phyloP scores from a whole-genome alignment of 2,888 invertebrate species.

The Bibio marci region DNA sequence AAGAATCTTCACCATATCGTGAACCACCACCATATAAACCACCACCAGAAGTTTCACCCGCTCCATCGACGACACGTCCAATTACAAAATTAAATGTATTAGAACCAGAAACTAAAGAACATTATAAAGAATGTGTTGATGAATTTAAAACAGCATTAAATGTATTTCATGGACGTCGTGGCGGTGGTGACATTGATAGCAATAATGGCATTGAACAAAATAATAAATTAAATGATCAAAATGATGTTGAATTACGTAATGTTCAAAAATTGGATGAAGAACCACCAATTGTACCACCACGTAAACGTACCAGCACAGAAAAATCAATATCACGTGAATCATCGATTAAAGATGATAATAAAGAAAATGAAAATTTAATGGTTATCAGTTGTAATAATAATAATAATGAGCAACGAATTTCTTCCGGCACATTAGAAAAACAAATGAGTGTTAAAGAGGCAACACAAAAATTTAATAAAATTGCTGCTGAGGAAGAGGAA shows the following conservation, averaged over 20 bases:
- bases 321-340: conserved; percentile 7
- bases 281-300: conserved; percentile 34
- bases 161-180: neutral
- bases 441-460: conserved; percentile 81
- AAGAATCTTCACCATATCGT: conserved; percentile 17
- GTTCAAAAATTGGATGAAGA: conserved; percentile 4
- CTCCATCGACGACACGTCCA: conserved; percentile 6
- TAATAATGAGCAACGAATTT: conserved; percentile 12
- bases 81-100: conserved; percentile 7
- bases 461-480: conserved; percentile 79
- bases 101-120: conserved; percentile 18
- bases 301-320: conserved; percentile 25
- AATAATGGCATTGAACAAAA: neutral
- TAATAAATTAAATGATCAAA: neutral
- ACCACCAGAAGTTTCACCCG: conserved; percentile 31
- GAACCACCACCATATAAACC: conserved; percentile 36
- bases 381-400: conserved; percentile 16
- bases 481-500: conserved; percentile 66
- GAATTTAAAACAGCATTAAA: conserved; percentile 22
- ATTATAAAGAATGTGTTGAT: conserved; percentile 25
- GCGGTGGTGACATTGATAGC: neutral
- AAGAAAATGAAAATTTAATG: conserved; percentile 15
- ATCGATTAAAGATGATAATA: conserved; percentile 31
- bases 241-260: neutral
- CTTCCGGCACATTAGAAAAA: conserved; percentile 28